Percentiles rank a stretch among this genome's conserved stretches.
These are phyloP conservation scores for Mesochorus sp. DNA, from an alignment of 2,888 invertebrate genomes.

Conservation along the genomic window DNA sequence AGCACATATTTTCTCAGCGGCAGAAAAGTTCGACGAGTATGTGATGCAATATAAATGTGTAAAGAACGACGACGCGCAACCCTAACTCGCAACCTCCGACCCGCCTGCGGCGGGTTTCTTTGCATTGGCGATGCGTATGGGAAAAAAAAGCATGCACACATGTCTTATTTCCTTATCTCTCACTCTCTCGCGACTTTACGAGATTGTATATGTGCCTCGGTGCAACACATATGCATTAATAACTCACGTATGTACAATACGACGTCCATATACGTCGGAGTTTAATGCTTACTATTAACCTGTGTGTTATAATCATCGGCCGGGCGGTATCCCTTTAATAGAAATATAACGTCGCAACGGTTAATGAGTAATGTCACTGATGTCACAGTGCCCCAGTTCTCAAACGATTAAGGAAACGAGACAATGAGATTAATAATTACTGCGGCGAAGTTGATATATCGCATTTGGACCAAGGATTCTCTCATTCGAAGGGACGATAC, in stretches of 20 bases:
- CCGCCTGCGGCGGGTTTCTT: conserved; percentile 9
- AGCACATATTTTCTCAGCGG: conserved; percentile 22
- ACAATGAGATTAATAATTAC: too few relatives aligned
- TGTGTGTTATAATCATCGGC: conserved; percentile 75
- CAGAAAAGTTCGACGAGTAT: background rate
- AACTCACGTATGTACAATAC: background rate
- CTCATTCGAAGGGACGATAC: conserved; percentile 10
- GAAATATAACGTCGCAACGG: conserved; percentile 72
- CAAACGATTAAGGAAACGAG: conserved; percentile 73
- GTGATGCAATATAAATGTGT: conserved; percentile 43
- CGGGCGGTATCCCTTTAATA: conserved; percentile 72
- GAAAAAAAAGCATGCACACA: conserved; percentile 29
- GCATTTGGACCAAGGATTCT: background rate
- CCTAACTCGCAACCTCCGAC: conserved; percentile 34
- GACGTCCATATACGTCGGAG: conserved; percentile 60
- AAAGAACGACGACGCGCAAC: conserved; percentile 24
- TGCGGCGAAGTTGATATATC: background rate
- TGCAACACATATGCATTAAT: too few relatives aligned
- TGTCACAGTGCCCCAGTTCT: conserved; percentile 78
- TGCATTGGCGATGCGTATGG: conserved; percentile 37
- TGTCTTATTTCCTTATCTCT: background rate
- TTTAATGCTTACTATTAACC: conserved; percentile 77
- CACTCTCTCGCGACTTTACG: conserved; percentile 5
- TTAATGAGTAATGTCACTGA: conserved; percentile 76
- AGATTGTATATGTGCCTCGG: background rate